These are phyloP conservation scores for Ennomos erosarius DNA, from an alignment of 2,888 invertebrate species.

Conservation along the genomic window DNA sequence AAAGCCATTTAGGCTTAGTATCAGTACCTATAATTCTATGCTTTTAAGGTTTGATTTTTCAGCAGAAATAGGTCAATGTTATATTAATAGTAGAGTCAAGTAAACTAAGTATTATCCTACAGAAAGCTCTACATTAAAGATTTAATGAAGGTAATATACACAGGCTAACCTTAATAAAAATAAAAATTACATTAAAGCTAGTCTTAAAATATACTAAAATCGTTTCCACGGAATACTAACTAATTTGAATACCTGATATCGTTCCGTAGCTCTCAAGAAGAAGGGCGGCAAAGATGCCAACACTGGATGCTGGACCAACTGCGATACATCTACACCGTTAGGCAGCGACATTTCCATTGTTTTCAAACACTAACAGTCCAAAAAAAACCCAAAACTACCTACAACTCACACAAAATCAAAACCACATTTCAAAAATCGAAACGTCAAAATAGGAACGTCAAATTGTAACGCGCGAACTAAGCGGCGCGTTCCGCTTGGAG, in stretches of 20 bases:
- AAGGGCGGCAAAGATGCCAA: conserved; percentile 94
- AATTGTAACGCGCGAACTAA: conserved; percentile 24
- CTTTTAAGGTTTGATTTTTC: too few species aligned
- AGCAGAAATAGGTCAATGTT: too few species aligned
- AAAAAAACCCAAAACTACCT: conserved; percentile 34
- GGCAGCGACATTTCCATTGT: conserved; percentile 91
- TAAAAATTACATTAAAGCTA: too few species aligned
- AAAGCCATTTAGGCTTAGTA: too few species aligned
- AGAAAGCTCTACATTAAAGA: too few species aligned
- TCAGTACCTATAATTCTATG: too few species aligned
- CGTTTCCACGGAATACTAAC: conserved; percentile 26
- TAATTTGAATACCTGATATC: conserved; percentile 89
- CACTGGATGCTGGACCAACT: conserved; percentile 94
- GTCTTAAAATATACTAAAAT: conserved; percentile 20
- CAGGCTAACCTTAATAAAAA: too few species aligned
- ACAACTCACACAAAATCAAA: conserved; percentile 33
- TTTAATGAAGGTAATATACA: too few species aligned
- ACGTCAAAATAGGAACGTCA: conserved; percentile 24
- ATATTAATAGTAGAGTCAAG: too few species aligned
- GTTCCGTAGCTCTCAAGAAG: conserved; percentile 94
- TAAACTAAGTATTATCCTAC: too few species aligned
- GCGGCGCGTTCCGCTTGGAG: conserved; percentile 64
- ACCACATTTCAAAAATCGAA: conserved; percentile 23
- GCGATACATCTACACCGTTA: conserved; percentile 94
- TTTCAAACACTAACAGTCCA: conserved; percentile 33